phyloP scores from a whole-genome alignment of 2,888 invertebrate species.

The Trisateles emortualis region DNA sequence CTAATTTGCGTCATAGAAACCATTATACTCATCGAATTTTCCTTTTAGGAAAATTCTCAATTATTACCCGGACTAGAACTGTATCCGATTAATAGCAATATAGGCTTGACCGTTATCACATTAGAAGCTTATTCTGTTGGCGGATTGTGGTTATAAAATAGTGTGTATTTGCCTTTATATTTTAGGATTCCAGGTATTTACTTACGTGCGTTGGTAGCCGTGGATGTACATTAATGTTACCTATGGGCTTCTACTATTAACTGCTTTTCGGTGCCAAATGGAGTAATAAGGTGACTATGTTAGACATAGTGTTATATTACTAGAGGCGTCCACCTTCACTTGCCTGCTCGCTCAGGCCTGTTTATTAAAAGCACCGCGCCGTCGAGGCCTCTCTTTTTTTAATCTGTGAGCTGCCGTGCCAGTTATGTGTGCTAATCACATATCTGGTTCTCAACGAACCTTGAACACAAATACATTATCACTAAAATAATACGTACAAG shows the following conservation, averaged over 20 bases:
- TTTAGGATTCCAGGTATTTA: slow-evolving; percentile 1
- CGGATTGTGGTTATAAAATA: slow-evolving; percentile 12
- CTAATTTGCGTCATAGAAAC: slow-evolving; percentile 2
- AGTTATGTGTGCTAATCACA: no score
- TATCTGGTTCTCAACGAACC: no score
- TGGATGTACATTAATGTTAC: neutral
- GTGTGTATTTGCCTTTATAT: slow-evolving; percentile 8
- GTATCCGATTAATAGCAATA: slow-evolving; percentile 13
- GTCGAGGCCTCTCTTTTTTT: no score
- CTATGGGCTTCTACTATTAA: neutral
- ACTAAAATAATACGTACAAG: neutral
- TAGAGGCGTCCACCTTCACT: no score
- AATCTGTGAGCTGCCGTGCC: no score
- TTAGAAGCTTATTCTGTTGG: slow-evolving; percentile 13
- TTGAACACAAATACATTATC: no score
- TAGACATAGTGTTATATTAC: no score
- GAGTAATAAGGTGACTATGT: neutral
- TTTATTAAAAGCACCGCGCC: no score
- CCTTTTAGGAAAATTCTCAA: slow-evolving; percentile 15
- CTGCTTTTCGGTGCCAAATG: neutral
- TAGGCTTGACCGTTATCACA: slow-evolving; percentile 16
- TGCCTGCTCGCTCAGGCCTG: no score
- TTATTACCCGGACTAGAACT: slow-evolving; percentile 12
- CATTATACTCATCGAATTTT: slow-evolving; percentile 3
- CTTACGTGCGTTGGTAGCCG: neutral